Percentiles rank a stretch among this genome's conserved stretches.
Evolutionary conservation across 2,888 invertebrate species (phyloP).

Genomic region (Hecatera dysodea): DNA sequence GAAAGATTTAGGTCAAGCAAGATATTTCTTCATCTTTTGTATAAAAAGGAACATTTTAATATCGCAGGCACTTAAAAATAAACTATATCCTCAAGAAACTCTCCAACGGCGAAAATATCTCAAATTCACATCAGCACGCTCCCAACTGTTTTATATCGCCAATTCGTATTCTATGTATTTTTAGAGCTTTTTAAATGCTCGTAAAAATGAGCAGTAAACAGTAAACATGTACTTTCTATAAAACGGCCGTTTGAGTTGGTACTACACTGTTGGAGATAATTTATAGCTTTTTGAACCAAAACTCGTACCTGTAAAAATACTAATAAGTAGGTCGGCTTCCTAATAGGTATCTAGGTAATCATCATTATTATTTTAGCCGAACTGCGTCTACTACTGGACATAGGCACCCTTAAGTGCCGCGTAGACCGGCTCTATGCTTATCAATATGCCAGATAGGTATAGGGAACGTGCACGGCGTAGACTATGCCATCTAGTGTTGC

Average conservation of each 20-base stretch:
- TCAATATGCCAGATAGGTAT: too few species aligned
- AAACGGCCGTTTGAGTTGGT: slow-evolving; percentile 24
- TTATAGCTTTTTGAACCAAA: slow-evolving; percentile 20
- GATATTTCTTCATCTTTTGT: neutral
- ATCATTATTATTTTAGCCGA: too few species aligned
- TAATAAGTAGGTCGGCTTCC: too few species aligned
- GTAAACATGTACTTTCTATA: slow-evolving; percentile 53
- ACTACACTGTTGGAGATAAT: slow-evolving; percentile 28
- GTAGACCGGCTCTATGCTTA: too few species aligned
- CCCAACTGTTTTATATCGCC: slow-evolving; percentile 69
- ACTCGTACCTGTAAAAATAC: neutral
- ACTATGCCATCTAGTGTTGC: too few species aligned
- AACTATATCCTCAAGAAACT: slow-evolving; percentile 31
- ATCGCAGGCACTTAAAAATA: neutral
- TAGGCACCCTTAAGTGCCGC: too few species aligned
- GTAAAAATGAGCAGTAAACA: slow-evolving; percentile 76
- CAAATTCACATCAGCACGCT: slow-evolving; percentile 62
- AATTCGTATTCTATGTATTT: slow-evolving; percentile 72
- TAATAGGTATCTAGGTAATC: too few species aligned
- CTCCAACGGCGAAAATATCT: slow-evolving; percentile 48
- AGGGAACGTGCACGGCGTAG: too few species aligned
- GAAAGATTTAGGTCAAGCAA: neutral
- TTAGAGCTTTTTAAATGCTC: slow-evolving; percentile 72
- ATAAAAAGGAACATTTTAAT: slow-evolving; percentile 2
- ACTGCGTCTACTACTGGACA: too few species aligned